Conservation (phyloP, 2,113 vertebrate genomes). For the Caretta caretta region DNA sequence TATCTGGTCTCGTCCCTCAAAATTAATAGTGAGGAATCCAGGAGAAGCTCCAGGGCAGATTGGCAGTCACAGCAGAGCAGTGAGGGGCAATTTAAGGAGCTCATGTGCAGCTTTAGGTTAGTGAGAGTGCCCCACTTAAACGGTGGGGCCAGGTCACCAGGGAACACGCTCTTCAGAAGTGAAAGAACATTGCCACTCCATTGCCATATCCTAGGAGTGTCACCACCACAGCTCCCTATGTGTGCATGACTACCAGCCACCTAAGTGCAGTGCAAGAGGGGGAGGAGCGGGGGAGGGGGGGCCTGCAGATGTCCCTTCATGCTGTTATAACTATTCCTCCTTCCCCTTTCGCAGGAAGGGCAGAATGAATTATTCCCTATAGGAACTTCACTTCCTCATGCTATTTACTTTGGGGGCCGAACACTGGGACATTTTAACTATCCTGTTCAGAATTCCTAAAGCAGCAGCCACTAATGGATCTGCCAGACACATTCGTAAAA, state of each 20-base stretch:
- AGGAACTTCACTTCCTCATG: constrained; percentile 6
- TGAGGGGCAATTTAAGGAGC: background rate
- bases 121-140: rapidly evolving
- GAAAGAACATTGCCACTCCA: background rate
- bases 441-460: constrained; percentile 53
- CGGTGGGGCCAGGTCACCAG: background rate
- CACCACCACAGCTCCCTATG: background rate
- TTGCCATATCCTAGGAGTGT: background rate
- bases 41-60: background rate
- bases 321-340: background rate
- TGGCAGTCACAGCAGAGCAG: background rate
- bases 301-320: background rate
- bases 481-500: constrained; percentile 69
- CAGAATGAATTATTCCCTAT: constrained; percentile 46
- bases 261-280: background rate
- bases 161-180: background rate
- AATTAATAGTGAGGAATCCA: background rate
- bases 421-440: constrained; percentile 34
- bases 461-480: constrained; percentile 66
- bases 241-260: background rate
- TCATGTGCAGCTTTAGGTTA: background rate
- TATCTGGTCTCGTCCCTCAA: background rate
- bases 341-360: constrained; percentile 20
- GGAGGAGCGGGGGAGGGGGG: background rate
- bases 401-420: constrained; percentile 18